A percentile compares a stretch with the other conserved stretches of the same genome.
Conservation (phyloP, 2,797 vertebrate species). For the Sebastes reedi region DNA sequence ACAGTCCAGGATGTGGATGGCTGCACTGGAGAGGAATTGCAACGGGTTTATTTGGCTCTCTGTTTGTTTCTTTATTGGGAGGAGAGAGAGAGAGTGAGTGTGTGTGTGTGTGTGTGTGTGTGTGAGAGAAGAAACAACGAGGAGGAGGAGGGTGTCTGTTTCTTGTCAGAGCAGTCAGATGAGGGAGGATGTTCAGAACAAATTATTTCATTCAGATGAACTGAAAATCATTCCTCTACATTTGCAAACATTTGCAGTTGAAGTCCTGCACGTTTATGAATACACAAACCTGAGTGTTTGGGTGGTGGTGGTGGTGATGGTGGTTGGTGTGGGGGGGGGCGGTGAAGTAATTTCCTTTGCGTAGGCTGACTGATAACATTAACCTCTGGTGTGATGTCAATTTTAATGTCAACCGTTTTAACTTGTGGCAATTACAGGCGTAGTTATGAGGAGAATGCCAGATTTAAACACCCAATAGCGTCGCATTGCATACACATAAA, state of each 20-base stretch:
- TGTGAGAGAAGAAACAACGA: neutral
- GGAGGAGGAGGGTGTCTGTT: slow-evolving; percentile 51
- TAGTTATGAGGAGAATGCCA: slow-evolving; percentile 37
- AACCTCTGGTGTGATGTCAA: slow-evolving; percentile 61
- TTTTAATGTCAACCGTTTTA: slow-evolving; percentile 65
- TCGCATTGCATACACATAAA: neutral
- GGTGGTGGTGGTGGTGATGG: neutral
- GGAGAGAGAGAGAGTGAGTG: slow-evolving; percentile 9
- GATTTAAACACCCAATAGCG: slow-evolving; percentile 28
- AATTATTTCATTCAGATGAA: slow-evolving; percentile 74
- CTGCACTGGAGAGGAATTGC: slow-evolving; percentile 81
- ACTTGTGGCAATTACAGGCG: slow-evolving; percentile 45
- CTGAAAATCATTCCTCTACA: slow-evolving; percentile 60
- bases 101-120: neutral
- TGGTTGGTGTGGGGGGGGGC: no score
- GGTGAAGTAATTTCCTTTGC: slow-evolving; percentile 40
- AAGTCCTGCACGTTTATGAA: slow-evolving; percentile 29
- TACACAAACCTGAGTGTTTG: slow-evolving; percentile 32
- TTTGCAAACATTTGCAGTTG: slow-evolving; percentile 66
- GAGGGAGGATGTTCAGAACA: slow-evolving; percentile 69
- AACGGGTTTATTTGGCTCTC: slow-evolving; percentile 77
- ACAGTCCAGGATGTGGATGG: slow-evolving; percentile 79
- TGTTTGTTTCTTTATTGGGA: slow-evolving; percentile 80
- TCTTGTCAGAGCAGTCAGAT: slow-evolving; percentile 64
- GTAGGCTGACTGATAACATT: slow-evolving; percentile 60